These are phyloP conservation scores for Idaea aversata DNA, from an alignment of 2,888 invertebrate genomes.

Conservation along the genomic window DNA sequence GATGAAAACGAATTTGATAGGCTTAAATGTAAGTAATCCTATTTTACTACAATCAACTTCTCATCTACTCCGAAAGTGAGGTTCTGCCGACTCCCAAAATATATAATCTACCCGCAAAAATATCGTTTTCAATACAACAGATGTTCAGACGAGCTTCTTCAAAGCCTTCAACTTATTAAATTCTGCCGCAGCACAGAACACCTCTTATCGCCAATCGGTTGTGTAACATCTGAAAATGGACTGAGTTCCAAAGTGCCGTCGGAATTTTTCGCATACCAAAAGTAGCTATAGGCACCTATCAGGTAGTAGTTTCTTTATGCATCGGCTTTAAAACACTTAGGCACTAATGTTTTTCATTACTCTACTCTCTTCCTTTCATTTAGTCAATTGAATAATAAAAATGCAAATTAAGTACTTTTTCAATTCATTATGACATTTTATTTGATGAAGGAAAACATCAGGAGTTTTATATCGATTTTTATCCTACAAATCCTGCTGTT, in stretches of 20 bases:
- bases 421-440: no score
- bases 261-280: neutral
- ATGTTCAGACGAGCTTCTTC: neutral
- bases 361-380: no score
- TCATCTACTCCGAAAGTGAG: neutral
- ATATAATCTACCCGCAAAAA: neutral
- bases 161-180: conserved; percentile 4
- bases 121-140: conserved; percentile 1
- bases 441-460: no score
- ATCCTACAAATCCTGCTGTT: no score
- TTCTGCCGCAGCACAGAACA: neutral
- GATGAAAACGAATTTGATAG: neutral
- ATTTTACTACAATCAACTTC: neutral
- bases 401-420: no score
- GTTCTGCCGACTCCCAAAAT: neutral
- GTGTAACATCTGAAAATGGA: conserved; percentile 1
- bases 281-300: neutral
- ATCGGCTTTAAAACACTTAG: neutral
- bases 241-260: neutral
- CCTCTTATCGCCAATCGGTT: neutral
- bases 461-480: no score
- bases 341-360: no score
- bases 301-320: neutral
- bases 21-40: neutral
- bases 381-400: no score